Evolutionary conservation across 2,113 vertebrate genomes (phyloP).

Genomic region (Dromiciops gliroides): DNA sequence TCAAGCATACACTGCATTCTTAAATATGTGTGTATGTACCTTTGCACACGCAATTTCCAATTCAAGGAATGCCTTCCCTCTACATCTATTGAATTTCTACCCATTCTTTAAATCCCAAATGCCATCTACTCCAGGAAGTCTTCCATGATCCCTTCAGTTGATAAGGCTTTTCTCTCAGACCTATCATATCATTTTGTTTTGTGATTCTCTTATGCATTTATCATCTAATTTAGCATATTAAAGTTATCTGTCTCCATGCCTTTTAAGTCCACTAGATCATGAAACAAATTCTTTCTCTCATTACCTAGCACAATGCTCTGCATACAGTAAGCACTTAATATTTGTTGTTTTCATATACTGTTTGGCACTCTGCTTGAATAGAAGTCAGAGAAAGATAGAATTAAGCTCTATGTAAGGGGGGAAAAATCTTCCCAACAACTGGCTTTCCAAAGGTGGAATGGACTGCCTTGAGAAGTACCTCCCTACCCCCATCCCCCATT

Average conservation of each 20-base stretch:
- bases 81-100: neutral
- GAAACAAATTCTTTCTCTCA: neutral
- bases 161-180: neutral
- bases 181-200: neutral
- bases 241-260: neutral
- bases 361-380: neutral
- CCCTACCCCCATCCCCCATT: neutral
- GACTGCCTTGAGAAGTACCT: neutral
- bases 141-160: neutral
- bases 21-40: neutral
- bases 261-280: neutral
- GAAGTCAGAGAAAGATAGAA: neutral
- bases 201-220: neutral
- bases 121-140: neutral
- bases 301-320: no score
- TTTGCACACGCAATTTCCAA: neutral
- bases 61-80: neutral
- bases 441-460: neutral
- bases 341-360: neutral
- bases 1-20: neutral
- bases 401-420: neutral
- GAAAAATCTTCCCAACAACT: neutral
- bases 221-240: neutral
- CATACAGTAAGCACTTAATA: neutral
- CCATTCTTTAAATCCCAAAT: neutral